Base-by-base conservation (phyloP, 2,888 invertebrate genomes). In the Halictus quadricinctus region DNA sequence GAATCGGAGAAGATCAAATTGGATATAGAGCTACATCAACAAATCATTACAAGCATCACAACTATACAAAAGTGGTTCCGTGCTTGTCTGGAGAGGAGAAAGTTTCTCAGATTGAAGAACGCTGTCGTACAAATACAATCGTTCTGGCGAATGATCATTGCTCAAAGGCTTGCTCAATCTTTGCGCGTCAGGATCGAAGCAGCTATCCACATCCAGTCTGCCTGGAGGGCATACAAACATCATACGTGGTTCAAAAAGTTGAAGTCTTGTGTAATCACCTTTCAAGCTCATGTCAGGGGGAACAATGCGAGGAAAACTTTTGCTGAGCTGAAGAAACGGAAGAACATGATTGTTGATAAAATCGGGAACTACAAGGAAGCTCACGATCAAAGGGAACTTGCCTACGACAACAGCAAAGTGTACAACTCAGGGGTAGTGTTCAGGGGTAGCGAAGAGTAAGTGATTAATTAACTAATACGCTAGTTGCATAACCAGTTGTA, bases 1-100 rank as follows among this genome's bases (percentile, higher is more conserved):
- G 99, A 99, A 94, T 97, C 98, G 48, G 98, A 99, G 94, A 99
- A 99, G 95, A 96, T 98, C 91, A 97, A 98, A 93, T 95, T 99
- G 88, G 99, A 99, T 94, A 98, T 98, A 93, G 97, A 97, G 90
- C 95, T 99, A 79, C 99, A 99, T 94, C 97, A 98, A 94, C 98
- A 98, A 94, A 98, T 99, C 90, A 98, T 99, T 96, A 97, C 97
- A 79, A 97, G 98, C 91, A 99, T 99, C 92, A 97, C 98, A 87
- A 97, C 97, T 25, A 97, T 99, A 91, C 99, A 99, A 95, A 95
- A 98, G 87, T 98, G 98, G 98, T 98, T 98, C 95, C 96, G 98
- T 64, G 97, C 97, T 0, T 96, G 97, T 91, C 95, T 98, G 70
- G 97, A 97, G 92, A 95, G 98, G 83, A 95, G 97, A 85, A 96